phyloP scores from a whole-genome alignment of 1,140 invertebrate genomes.

The Prorops nasuta region DNA sequence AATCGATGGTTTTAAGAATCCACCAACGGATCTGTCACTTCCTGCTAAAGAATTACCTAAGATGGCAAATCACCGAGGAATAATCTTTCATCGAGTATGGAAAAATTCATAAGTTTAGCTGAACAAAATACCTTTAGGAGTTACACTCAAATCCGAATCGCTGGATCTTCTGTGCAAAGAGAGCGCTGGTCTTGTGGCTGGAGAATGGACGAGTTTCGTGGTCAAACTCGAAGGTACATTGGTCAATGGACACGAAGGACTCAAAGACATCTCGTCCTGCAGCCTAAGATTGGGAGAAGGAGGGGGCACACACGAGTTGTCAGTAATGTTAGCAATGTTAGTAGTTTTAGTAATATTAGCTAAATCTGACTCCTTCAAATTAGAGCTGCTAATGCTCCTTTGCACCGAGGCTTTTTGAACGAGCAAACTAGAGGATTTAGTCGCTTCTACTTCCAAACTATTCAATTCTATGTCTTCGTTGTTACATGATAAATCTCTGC shows the following conservation, averaged over 20 bases:
- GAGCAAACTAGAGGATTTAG: no score
- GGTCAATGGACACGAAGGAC: constrained; percentile 31
- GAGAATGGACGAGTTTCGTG: constrained; percentile 53
- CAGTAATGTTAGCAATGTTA: constrained; percentile 52
- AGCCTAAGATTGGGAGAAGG: constrained; percentile 47
- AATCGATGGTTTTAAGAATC: constrained; percentile 46
- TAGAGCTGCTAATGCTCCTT: constrained; percentile 31
- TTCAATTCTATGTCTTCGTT: no score
- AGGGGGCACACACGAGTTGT: constrained; percentile 53
- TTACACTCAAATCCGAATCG: constrained; percentile 89
- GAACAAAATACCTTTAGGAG: constrained; percentile 78
- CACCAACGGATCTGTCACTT: constrained; percentile 56
- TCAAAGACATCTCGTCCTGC: constrained; percentile 34
- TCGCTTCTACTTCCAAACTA: no score
- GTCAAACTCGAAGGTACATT: constrained; percentile 23
- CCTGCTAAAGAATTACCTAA: constrained; percentile 70
- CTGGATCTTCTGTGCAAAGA: constrained; percentile 78
- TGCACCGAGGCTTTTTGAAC: constrained; percentile 12
- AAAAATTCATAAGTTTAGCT: background rate
- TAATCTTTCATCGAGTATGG: background rate
- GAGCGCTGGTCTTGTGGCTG: constrained; percentile 53
- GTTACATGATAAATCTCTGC: no score
- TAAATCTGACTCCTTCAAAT: constrained; percentile 21
- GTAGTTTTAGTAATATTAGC: constrained; percentile 25
- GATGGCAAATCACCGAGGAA: constrained; percentile 9